Conservation (phyloP, 2,113 vertebrate species). For the Regulus satrapa region DNA sequence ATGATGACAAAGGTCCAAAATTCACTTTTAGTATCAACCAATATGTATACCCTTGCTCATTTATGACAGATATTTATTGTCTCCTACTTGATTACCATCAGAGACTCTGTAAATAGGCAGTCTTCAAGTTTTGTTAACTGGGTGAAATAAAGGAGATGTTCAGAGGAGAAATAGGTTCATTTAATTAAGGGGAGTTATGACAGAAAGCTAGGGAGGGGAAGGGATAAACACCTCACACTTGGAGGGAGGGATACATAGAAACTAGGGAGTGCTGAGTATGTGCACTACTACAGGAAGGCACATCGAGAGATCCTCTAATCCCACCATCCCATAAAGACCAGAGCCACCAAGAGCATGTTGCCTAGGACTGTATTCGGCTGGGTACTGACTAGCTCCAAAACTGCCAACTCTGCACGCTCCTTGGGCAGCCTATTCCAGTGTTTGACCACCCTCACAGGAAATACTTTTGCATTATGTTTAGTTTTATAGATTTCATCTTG, state of each 20-base stretch:
- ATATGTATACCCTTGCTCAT: neutral
- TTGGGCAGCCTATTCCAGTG: neutral
- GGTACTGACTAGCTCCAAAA: neutral
- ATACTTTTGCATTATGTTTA: neutral
- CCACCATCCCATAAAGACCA: neutral
- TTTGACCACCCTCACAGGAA: neutral
- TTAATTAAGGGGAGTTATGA: neutral
- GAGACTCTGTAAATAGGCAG: neutral
- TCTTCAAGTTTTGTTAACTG: neutral
- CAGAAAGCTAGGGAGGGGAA: fast-evolving
- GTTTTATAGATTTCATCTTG: neutral
- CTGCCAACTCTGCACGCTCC: neutral
- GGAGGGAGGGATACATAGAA: too few relatives aligned
- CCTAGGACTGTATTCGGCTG: neutral
- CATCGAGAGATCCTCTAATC: neutral
- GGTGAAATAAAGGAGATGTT: neutral
- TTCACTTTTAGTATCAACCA: neutral
- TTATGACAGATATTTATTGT: neutral
- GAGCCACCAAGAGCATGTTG: neutral
- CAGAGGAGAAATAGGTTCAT: neutral
- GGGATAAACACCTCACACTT: too few relatives aligned
- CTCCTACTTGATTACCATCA: neutral
- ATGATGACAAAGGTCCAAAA: neutral
- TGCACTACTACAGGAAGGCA: too few relatives aligned
- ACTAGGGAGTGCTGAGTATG: too few relatives aligned